Base-by-base conservation (phyloP, 2,113 vertebrate species). In the Pedionomus torquatus region DNA sequence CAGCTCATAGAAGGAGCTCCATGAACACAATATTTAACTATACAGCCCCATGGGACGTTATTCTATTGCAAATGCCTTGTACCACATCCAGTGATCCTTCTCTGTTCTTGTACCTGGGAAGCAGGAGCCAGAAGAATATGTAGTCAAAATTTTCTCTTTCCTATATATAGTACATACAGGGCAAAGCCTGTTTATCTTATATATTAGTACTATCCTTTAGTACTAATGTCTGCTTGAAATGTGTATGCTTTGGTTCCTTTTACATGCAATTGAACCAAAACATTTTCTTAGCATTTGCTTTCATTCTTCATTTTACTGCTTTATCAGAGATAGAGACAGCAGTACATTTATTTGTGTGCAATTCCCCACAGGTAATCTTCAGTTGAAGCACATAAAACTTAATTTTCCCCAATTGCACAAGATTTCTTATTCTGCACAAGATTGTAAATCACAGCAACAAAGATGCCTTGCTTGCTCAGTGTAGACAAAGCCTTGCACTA, bases 381-480 rank as follows among this genome's bases (percentile, higher is more conserved):
- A 83, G 81, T 68, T 93, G 83, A 83, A 94, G 65, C 57, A 69
- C 61, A 93, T 96, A 94, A 97, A 96, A 94, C 69, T 87, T 96
- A 84, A 93, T 95, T 97, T 96, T 95, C 39, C 94, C 81, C n/a
- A 20, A 89, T 95, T 95, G 89, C 70, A 69, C 43, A 54, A 93
- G 89, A 95, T 95, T 95, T 96, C 87, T 92, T 87, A 48, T 76
- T 96, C 78, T 82, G 61, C 69, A 72, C 35, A 13, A 93, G 84
- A 89, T 37, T 96, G 77, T 95, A 94, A 94, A 96, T 96, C 95
- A 94, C 70, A 5, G 7, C 74, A 72, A 87, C 57, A 94, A 93
- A 91, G 94, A 60, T 26, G 72, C 19, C 44, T 82, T 82, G 33
- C 87, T 87, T 87, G 44, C 65, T 94, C 25, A 75, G 26, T 52